Base-by-base conservation (phyloP, 2,113 vertebrate species). In the Ceyx margarethae region DNA sequence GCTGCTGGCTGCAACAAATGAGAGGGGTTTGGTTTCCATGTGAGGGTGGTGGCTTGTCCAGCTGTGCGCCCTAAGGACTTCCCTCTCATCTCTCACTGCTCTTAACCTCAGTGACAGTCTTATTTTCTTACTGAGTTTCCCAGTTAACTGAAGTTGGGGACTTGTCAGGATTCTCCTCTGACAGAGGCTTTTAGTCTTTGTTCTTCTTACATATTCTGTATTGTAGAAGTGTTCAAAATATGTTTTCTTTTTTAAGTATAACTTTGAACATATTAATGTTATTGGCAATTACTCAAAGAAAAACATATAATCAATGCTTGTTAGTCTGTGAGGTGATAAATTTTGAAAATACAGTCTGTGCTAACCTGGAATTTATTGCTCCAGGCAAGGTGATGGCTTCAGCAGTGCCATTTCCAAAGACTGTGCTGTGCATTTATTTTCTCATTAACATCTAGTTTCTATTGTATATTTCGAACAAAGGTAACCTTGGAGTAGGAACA, bases 361-460 rank as follows among this genome's bases (percentile, higher is more conserved):
- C 81, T 91, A 2, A 29, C 75, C 83, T 93, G 94, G 92, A 94
- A 96, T 96, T 87, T 65, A 90, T 95, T 87, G 92, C 94, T 95
- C 85, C 87, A 95, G 95, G 94, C 93, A 95, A 91, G 93, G 91
- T 87, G 92, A 91, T 86, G 72, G 93, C 89, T 95, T 92, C 85
- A 92, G 92, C 93, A 93, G 42, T 87, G 90, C 93, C 72, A 62
- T 78, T 96, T 93, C 95, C 93, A 91, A 91, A 95, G 91, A 21
- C 67, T 85, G 77, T 0, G 5, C 85, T 86, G 88, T 92, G 90
- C 95, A 94, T 95, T 97, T 97, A 89, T 97, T 96, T 97, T 95
- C 94, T 96, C 96, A 96, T 97, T 97, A 97, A 92, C 95, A 96
- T 95, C 94, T 95, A 92, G 79, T 96, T 96, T 90, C 95, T 92